These are phyloP conservation scores for Sarcophaga variegata DNA, from an alignment of 2,888 invertebrate genomes.

Conservation along the genomic window DNA sequence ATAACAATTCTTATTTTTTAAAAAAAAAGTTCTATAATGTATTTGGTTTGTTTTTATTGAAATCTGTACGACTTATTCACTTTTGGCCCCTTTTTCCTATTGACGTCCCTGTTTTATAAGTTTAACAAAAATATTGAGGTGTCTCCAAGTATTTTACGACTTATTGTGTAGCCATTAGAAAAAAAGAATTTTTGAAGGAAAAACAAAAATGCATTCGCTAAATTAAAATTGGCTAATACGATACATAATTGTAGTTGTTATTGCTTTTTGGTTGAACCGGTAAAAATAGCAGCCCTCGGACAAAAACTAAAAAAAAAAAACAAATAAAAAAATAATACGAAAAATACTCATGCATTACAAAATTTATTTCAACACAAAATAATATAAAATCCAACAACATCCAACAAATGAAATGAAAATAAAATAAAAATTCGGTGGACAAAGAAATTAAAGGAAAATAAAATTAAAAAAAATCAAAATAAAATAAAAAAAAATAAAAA, in stretches of 20 bases:
- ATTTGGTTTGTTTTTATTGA: neutral
- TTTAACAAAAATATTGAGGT: conserved; percentile 67
- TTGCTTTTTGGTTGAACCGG: conserved; percentile 71
- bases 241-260: conserved; percentile 54
- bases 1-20: neutral
- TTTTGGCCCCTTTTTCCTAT: neutral
- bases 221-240: conserved; percentile 67
- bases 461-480: conserved; percentile 26
- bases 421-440: conserved; percentile 57
- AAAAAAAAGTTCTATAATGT: neutral
- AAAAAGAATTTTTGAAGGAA: conserved; percentile 65
- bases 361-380: conserved; percentile 63
- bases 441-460: conserved; percentile 48
- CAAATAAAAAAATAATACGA: conserved; percentile 14
- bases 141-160: conserved; percentile 70
- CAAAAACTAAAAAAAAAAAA: conserved; percentile 72
- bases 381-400: conserved; percentile 53
- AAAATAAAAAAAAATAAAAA: neutral
- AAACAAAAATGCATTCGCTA: conserved; percentile 68
- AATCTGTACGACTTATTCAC: neutral
- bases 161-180: conserved; percentile 69
- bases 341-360: conserved; percentile 73
- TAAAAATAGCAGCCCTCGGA: conserved; percentile 82
- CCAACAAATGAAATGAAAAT: neutral
- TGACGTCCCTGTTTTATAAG: conserved; percentile 41